These are phyloP conservation scores for Gadopsis bispinosus DNA, from an alignment of 2,797 vertebrate species.

Conservation along the genomic window DNA sequence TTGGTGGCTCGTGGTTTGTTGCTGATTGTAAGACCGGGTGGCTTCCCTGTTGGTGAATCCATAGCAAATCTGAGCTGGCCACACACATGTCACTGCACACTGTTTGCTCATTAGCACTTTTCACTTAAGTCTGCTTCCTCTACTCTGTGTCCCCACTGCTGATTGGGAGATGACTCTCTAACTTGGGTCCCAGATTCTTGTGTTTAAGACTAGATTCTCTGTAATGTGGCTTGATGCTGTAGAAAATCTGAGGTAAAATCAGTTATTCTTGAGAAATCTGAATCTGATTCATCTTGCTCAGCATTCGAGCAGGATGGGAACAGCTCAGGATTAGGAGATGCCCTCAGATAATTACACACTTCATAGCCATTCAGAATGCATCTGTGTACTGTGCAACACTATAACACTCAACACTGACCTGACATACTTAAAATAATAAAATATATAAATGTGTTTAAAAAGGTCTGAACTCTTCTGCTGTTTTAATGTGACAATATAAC, in stretches of 20 bases:
- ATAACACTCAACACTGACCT: not conserved
- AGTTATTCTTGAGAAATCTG: not conserved
- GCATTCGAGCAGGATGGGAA: not conserved
- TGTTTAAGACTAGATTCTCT: not conserved
- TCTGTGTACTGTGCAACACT: not conserved
- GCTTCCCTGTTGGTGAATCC: slow-evolving; percentile 1
- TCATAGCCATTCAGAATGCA: not conserved
- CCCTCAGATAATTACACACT: not conserved
- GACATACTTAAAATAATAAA: not conserved
- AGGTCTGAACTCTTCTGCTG: too few species aligned
- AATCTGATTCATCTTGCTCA: not conserved
- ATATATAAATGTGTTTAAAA: too few species aligned
- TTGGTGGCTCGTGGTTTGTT: slow-evolving; percentile 5
- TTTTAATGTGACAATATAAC: slow-evolving; percentile 81
- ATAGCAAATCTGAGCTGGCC: not conserved
- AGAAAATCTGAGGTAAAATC: not conserved
- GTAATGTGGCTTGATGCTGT: not conserved
- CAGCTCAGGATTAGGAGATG: not conserved
- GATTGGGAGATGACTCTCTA: slow-evolving; percentile 7
- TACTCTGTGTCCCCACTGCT: not conserved
- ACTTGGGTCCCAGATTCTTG: not conserved
- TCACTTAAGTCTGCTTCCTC: slow-evolving; percentile 7
- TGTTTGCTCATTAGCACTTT: slow-evolving; percentile 11
- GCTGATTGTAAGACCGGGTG: slow-evolving; percentile 1
- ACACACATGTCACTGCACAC: not conserved